These are phyloP conservation scores for Drosophila bifasciata DNA, from an alignment of 1,140 invertebrate genomes.

Conservation along the genomic window DNA sequence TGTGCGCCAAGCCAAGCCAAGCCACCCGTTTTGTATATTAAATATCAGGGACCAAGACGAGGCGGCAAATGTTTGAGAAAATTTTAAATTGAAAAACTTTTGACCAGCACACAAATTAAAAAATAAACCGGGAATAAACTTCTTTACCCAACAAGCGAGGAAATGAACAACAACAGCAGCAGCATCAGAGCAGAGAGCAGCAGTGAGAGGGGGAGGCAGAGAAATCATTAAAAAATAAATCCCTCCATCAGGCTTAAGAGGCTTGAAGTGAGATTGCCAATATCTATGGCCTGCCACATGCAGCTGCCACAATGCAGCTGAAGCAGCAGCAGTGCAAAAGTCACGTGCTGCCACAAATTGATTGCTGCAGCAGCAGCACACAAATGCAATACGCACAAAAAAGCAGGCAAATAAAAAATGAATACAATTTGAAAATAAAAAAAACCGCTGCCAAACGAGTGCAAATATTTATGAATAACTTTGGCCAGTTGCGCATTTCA, in stretches of 20 bases:
- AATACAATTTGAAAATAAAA: neutral
- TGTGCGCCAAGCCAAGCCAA: constrained; percentile 1
- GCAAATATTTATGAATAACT: constrained; percentile 61
- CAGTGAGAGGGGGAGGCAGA: neutral
- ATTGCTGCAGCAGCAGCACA: constrained; percentile 35
- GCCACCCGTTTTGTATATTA: constrained; percentile 72
- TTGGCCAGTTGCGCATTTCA: constrained; percentile 44
- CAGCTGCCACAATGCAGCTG: constrained; percentile 22
- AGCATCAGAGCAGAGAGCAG: too few species aligned
- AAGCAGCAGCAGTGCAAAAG: constrained; percentile 27
- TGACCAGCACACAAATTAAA: constrained; percentile 72
- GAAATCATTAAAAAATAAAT: constrained; percentile 55
- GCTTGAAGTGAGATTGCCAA: constrained; percentile 52
- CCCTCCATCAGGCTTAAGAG: constrained; percentile 36
- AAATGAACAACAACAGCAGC: constrained; percentile 18
- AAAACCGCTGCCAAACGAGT: constrained; percentile 1
- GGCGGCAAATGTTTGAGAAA: constrained; percentile 54
- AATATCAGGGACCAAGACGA: constrained; percentile 64
- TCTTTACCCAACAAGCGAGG: constrained; percentile 20
- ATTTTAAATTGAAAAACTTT: constrained; percentile 82
- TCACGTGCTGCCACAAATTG: constrained; percentile 60
- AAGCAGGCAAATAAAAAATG: constrained; percentile 7
- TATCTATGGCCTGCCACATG: constrained; percentile 54
- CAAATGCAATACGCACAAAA: constrained; percentile 22
- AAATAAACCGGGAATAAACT: constrained; percentile 70